Base-by-base conservation (phyloP, 2,113 vertebrate genomes). In the Anolis carolinensis region DNA sequence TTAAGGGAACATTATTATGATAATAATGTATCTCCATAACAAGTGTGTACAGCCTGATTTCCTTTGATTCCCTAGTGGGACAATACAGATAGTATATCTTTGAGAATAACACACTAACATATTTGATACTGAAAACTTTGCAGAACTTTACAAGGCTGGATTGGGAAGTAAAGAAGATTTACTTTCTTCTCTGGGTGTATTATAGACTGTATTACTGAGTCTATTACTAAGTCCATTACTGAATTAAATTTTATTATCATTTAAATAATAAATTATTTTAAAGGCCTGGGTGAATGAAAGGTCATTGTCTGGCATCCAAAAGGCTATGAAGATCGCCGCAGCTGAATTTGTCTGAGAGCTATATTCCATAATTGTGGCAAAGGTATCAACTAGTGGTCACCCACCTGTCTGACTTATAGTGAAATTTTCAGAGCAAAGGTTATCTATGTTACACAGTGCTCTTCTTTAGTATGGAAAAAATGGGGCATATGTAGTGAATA, bases 41-140 rank as follows among this genome's bases (percentile, higher is more conserved):
- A 90, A 4, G 0, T 0, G 0, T 14, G 0, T 18, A 65, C 18
- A 62, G 10, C 5, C 21, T 3, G 83, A 25, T 73, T 52, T 67
- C 21, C 2, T 23, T 30, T 9, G 11, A 18, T 27, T 85, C 50
- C 62, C 55, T 55, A 34, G 48, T n/a, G 27, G 14, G 23, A 36
- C 71, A 65, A 5, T 18, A 10, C 21, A 73, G 80, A 25, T 10
- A 18, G 25, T 16, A 18, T 14, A 59, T 13, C 55, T 59, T 18
- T 59, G 55, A 18, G 55, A 59, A 59, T 59, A 59, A 59, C 55
- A 59, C 55, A 18, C 13, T 18, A 59, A 23, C 23, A 1, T 5
- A 36, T 34, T 48, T 44, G 16, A 4, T 79, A 70, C 65, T 59
- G 20, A 68, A 68, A 81, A 68, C 55, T 5, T 14, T 44, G 1